These are phyloP conservation scores for Bryconaethiops microstoma DNA, from an alignment of 2,797 vertebrate species.

Conservation along the genomic window DNA sequence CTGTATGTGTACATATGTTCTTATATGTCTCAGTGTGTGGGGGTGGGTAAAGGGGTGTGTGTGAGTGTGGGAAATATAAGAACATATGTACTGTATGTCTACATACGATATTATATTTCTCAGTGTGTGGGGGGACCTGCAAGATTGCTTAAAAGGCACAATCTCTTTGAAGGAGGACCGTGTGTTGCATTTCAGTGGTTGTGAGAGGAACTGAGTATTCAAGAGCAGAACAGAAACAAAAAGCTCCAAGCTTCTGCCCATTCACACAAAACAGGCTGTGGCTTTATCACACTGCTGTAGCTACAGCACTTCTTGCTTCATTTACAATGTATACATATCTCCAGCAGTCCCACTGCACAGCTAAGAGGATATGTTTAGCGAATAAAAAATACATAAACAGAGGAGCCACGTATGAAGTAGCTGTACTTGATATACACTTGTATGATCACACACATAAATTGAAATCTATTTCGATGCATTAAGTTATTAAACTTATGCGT, in stretches of 20 bases:
- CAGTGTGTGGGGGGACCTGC: conserved; percentile 40
- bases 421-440: too few relatives aligned
- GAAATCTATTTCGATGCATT: background rate
- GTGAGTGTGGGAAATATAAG: too few relatives aligned
- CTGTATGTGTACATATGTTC: too few relatives aligned
- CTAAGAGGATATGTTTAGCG: background rate
- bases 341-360: background rate
- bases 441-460: too few relatives aligned
- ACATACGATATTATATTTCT: background rate
- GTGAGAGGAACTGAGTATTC: conserved; percentile 45
- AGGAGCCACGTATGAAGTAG: too few relatives aligned
- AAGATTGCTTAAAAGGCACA: conserved; percentile 59
- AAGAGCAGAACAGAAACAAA: conserved; percentile 47
- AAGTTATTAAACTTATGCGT: background rate
- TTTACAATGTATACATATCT: background rate
- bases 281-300: background rate
- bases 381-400: too few relatives aligned
- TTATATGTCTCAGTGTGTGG: background rate
- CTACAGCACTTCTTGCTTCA: background rate
- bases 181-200: conserved; percentile 50
- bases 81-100: too few relatives aligned
- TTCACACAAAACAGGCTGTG: background rate
- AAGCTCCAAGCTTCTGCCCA: conserved; percentile 21
- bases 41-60: too few relatives aligned
- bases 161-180: conserved; percentile 42